Evolutionary conservation across 2,888 invertebrate species (phyloP).

Genomic region (Kryphioiulus occultus): DNA sequence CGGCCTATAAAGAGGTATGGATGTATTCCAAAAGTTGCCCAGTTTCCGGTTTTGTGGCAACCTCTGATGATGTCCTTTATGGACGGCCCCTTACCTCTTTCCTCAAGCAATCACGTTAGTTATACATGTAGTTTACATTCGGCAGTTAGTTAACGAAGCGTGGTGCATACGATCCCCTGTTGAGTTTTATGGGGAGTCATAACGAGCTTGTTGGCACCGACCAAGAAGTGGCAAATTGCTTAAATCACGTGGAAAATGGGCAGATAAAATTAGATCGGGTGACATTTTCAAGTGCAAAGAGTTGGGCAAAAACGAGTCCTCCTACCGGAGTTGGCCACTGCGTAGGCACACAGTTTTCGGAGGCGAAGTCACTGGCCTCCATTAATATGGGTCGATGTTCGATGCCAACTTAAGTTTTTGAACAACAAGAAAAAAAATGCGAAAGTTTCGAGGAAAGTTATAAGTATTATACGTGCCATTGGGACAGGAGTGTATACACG

Average conservation of each 20-base stretch:
- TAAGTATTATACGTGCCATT: neutral
- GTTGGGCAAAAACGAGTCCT: neutral
- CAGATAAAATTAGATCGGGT: slow-evolving; percentile 7
- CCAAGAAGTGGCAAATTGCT: neutral
- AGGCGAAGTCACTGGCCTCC: neutral
- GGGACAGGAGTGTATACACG: neutral
- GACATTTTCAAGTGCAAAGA: neutral
- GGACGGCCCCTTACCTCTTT: too few species aligned
- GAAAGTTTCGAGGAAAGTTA: neutral
- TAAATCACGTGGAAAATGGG: slow-evolving; percentile 3
- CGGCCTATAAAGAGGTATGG: too few species aligned
- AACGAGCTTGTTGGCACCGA: too few species aligned
- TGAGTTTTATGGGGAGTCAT: too few species aligned
- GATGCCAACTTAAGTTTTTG: neutral
- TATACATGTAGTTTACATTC: too few species aligned
- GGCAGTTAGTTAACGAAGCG: too few species aligned
- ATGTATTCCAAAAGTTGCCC: too few species aligned
- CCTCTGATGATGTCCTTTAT: too few species aligned
- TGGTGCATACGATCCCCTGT: too few species aligned
- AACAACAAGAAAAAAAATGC: too few species aligned
- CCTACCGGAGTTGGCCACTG: neutral
- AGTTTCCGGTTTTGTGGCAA: too few species aligned
- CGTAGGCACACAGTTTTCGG: neutral
- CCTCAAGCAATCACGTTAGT: too few species aligned
- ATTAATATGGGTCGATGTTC: slow-evolving; percentile 7